Conservation (phyloP, 2,113 vertebrate species). For the Brachypodius melanocephalos region DNA sequence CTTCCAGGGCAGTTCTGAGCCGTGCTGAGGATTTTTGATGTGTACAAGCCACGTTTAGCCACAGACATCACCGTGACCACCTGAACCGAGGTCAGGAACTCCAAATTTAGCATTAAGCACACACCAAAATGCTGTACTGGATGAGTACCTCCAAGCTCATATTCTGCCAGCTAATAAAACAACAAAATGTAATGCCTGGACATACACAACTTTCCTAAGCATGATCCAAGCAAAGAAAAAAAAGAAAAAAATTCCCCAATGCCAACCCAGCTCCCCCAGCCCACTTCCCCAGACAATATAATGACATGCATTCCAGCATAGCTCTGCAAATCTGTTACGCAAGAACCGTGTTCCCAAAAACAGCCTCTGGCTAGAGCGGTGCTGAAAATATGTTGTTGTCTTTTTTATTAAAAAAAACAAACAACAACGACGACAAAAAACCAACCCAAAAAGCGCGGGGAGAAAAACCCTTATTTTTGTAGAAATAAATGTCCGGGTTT, state of each 20-base stretch:
- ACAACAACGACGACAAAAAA: no score
- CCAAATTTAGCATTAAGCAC: not conserved
- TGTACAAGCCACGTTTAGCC: fast-evolving
- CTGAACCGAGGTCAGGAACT: fast-evolving
- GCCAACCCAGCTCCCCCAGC: not conserved
- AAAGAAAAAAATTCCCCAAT: not conserved
- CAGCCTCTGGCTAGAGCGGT: constrained; percentile 14
- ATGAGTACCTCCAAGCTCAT: not conserved
- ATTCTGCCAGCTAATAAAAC: not conserved
- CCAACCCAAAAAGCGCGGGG: not conserved
- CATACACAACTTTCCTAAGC: not conserved
- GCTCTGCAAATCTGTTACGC: constrained; percentile 16
- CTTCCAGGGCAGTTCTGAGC: fast-evolving
- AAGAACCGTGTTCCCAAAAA: constrained; percentile 31
- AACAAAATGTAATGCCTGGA: not conserved
- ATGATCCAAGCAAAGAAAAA: not conserved
- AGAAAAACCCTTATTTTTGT: constrained; percentile 27
- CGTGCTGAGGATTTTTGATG: not conserved
- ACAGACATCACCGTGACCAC: fast-evolving
- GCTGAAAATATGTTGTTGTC: constrained; percentile 44
- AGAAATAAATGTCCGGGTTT: constrained; percentile 65
- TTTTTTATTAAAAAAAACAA: constrained; percentile 30
- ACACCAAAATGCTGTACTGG: not conserved
- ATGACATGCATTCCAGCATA: constrained; percentile 47
- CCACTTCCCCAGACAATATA: not conserved